These are phyloP conservation scores for Drosophila cardini DNA, from an alignment of 1,140 invertebrate genomes.

Conservation along the genomic window DNA sequence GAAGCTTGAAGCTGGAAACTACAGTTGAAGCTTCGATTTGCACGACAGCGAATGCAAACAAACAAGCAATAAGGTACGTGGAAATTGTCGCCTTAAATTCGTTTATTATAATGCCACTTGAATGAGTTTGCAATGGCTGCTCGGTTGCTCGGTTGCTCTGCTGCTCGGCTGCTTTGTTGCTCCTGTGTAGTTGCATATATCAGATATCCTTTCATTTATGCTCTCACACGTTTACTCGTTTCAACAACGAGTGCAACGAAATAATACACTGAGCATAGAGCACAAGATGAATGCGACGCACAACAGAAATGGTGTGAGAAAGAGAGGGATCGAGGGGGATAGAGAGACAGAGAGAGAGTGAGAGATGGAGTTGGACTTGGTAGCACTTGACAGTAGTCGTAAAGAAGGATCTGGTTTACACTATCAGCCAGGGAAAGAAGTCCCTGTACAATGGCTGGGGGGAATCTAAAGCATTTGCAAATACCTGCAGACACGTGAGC, in stretches of 20 bases:
- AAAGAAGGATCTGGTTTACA: conserved; percentile 19
- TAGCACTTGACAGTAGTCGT: conserved; percentile 10
- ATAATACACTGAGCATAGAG: conserved; percentile 56
- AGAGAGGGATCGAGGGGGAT: too few relatives aligned
- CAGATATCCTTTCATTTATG: conserved; percentile 67
- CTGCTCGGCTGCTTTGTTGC: not conserved
- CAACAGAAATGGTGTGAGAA: conserved; percentile 23
- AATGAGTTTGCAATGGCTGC: conserved; percentile 66
- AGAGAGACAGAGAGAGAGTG: too few relatives aligned
- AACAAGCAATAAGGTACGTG: conserved; percentile 76
- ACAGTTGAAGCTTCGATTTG: conserved; percentile 34
- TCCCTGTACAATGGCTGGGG: not conserved
- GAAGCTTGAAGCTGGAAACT: not conserved
- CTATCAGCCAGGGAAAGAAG: conserved; percentile 18
- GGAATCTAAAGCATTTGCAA: conserved; percentile 36
- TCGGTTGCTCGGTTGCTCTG: not conserved
- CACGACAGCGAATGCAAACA: conserved; percentile 65
- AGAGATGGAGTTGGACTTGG: not conserved
- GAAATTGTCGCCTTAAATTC: conserved; percentile 81
- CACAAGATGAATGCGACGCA: conserved; percentile 37
- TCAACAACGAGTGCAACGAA: conserved; percentile 54
- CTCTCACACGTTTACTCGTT: conserved; percentile 42
- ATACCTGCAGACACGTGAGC: conserved; percentile 65
- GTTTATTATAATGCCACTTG: conserved; percentile 81
- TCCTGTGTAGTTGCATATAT: conserved; percentile 34